Evolutionary conservation across 2,797 vertebrate genomes (phyloP).

Genomic region (Enteromius mattozi): DNA sequence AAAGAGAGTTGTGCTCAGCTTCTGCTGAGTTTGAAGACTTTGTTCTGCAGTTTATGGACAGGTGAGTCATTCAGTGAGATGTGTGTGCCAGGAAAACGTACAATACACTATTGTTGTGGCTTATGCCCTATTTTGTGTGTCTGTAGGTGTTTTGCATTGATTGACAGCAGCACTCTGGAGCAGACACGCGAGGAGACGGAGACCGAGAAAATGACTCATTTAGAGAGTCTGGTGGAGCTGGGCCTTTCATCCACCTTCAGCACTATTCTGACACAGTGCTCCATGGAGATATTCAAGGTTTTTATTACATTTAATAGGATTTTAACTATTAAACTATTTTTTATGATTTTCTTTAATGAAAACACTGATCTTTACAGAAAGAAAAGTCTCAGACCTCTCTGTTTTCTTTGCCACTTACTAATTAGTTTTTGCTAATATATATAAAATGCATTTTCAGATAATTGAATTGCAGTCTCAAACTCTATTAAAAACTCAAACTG

Average conservation of each 20-base stretch:
- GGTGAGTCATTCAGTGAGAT: slow-evolving; percentile 72
- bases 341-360: neutral
- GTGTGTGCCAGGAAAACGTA: slow-evolving; percentile 34
- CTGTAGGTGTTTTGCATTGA: slow-evolving; percentile 93
- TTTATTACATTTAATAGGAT: slow-evolving; percentile 5
- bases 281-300: slow-evolving; percentile 94
- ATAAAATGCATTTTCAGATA: neutral
- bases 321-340: neutral
- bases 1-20: slow-evolving; percentile 91
- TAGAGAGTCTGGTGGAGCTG: slow-evolving; percentile 95
- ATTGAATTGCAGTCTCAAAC: neutral
- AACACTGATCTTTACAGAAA: neutral
- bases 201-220: slow-evolving; percentile 96
- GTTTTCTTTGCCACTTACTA: neutral
- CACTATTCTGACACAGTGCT: slow-evolving; percentile 95
- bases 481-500: no score
- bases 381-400: neutral
- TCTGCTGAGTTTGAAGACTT: slow-evolving; percentile 98
- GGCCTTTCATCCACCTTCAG: slow-evolving; percentile 96
- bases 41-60: slow-evolving; percentile 97
- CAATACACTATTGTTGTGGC: slow-evolving; percentile 2
- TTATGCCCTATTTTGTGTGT: slow-evolving; percentile 30
- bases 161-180: slow-evolving; percentile 95
- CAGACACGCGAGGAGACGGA: slow-evolving; percentile 96
- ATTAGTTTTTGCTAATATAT: neutral